A percentile compares a stretch with the other conserved stretches of the same genome.
Conservation (phyloP, 1,140 invertebrate genomes). For the Ceratina australensis region DNA sequence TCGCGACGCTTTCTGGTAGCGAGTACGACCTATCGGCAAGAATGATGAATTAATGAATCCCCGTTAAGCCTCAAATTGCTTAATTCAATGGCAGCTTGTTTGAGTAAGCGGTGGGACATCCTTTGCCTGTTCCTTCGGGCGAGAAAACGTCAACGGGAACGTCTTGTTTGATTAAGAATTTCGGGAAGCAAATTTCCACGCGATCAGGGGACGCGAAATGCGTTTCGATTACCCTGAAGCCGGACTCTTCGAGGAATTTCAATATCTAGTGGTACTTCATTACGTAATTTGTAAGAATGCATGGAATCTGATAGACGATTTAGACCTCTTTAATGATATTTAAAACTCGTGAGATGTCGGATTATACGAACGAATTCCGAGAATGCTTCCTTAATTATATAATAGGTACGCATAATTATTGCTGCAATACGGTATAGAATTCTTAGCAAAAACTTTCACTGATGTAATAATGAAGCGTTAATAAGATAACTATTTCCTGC, state of each 20-base stretch:
- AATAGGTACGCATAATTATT: not conserved
- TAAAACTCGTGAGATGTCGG: no score
- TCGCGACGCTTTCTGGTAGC: constrained; percentile 2
- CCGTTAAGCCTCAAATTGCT: not conserved
- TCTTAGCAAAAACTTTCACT: not conserved
- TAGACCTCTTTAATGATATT: no score
- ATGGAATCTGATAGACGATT: not conserved
- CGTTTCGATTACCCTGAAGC: no score
- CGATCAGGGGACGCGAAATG: no score
- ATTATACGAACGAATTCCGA: not conserved
- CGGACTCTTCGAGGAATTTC: no score
- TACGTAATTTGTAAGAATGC: not conserved
- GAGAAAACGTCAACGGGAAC: constrained; percentile 2
- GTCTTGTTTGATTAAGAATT: not conserved
- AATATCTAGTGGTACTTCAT: not conserved
- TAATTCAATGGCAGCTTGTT: not conserved
- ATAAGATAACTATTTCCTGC: not conserved
- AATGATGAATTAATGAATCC: constrained; percentile 3
- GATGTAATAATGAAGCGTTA: constrained; percentile 1
- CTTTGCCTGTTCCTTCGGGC: not conserved
- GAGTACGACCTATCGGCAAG: no score
- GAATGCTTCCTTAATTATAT: not conserved
- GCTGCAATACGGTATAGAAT: not conserved
- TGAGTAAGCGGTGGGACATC: not conserved
- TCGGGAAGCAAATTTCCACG: no score